Evolutionary conservation across 2,888 invertebrate genomes (phyloP), one percentile per base, ranked within the genome.

Genomic region (Tipula helvola): DNA sequence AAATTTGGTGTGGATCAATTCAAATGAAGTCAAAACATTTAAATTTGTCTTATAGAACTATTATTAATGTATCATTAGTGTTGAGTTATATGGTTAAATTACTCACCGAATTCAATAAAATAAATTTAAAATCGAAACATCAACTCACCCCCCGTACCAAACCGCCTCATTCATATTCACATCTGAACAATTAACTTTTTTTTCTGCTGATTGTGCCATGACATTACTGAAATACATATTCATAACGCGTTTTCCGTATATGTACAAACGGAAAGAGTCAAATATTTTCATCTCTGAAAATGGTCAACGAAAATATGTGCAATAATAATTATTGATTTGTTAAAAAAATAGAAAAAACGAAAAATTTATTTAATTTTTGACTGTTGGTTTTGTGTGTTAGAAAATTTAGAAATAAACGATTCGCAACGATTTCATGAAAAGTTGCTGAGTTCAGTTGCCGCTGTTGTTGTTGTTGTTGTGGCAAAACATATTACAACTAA

Each of bases 311-410:
- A 71, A 71, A 71, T 18, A 71, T 71, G 10, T 28, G 71, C 28
- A 71, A 71, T 71, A 71, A 71, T 71, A 71, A 71, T 71, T 71
- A 71, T 71, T 71, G 71, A 71, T 71, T 71, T 71, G 71, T 71
- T 8, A 71, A 28, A 71, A 71, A 16, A 7, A 1, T 57, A 28
- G 28, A 28, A 28, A n/a, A 28, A 28, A 28, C 28, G 2, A 28
- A 28, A 28, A 28, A n/a, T 71, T 71, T 71, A 52, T 71, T 71
- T 71, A 28, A 16, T 52, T 52, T 52, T 52, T 16, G 52, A 16
- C 71, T 28, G 71, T 71, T 28, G 18, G 71, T 71, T 12, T 71
- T 28, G 71, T 18, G 71, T 71, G 71, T 71, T 71, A 71, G 71
- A 71, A 71, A 71, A 28, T 71, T 71, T 71, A 28, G 71, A 71